Percentiles rank a stretch among this genome's conserved stretches.
These are phyloP conservation scores for Cottoperca gobio DNA, from an alignment of 2,797 vertebrate species.

Conservation along the genomic window DNA sequence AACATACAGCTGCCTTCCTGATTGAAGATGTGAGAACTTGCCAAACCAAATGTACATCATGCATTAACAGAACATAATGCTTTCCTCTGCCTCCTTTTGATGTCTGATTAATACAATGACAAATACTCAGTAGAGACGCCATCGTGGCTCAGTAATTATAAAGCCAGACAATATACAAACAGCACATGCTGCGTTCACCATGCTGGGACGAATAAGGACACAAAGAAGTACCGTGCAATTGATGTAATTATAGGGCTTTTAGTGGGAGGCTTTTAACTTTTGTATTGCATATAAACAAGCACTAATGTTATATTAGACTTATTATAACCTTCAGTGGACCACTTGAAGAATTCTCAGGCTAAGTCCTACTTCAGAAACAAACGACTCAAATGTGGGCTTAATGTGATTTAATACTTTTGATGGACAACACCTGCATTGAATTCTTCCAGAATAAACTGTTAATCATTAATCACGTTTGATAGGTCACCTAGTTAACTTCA, in stretches of 20 bases:
- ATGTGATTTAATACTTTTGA: constrained; percentile 27
- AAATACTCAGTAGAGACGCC: constrained; percentile 22
- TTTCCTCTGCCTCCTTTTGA: constrained; percentile 44
- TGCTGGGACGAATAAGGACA: constrained; percentile 30
- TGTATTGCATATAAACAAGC: constrained; percentile 1
- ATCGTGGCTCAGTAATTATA: constrained; percentile 50
- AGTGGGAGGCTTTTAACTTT: constrained; percentile 43
- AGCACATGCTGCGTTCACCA: constrained; percentile 37
- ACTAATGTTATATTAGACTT: constrained; percentile 34
- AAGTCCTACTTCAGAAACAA: constrained; percentile 38
- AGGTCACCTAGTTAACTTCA: neutral
- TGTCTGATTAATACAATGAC: constrained; percentile 51
- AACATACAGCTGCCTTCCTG: constrained; percentile 38
- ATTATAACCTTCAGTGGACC: constrained; percentile 23
- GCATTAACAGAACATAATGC: constrained; percentile 39
- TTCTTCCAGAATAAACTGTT: constrained; percentile 10
- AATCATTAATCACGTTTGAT: constrained; percentile 7
- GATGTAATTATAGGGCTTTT: constrained; percentile 41
- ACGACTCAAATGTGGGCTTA: constrained; percentile 7
- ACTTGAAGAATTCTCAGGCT: constrained; percentile 23
- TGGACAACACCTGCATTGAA: neutral
- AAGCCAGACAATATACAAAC: constrained; percentile 54
- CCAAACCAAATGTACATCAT: constrained; percentile 51
- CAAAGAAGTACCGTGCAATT: constrained; percentile 23
- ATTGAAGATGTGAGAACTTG: constrained; percentile 46